These are phyloP conservation scores for Sycophaga agraensis DNA, from an alignment of 1,140 invertebrate genomes.

Conservation along the genomic window DNA sequence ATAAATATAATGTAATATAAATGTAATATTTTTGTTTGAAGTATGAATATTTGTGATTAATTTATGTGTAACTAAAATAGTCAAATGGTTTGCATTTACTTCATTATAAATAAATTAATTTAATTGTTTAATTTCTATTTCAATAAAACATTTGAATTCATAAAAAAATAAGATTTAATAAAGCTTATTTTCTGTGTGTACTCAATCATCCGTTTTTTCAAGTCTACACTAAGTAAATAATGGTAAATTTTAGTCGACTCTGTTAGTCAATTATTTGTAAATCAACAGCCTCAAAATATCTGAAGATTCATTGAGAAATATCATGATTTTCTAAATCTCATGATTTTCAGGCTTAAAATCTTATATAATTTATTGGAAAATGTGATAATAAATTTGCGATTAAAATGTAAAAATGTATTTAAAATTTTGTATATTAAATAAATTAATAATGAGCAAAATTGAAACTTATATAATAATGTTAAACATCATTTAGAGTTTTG, in stretches of 20 bases:
- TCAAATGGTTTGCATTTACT: conserved; percentile 12
- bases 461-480: too few relatives aligned
- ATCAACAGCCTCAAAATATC: neutral
- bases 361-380: neutral
- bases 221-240: neutral
- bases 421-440: too few relatives aligned
- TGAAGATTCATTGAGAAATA: neutral
- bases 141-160: neutral
- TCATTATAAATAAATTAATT: too few relatives aligned
- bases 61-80: neutral
- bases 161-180: conserved; percentile 2
- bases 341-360: neutral
- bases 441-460: too few relatives aligned
- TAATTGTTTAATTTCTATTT: neutral
- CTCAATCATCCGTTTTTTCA: neutral
- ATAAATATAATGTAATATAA: too few relatives aligned
- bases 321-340: conserved; percentile 1
- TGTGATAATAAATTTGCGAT: neutral
- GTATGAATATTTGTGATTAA: too few relatives aligned
- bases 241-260: too few relatives aligned
- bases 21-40: too few relatives aligned
- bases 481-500: too few relatives aligned
- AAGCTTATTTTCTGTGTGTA: conserved; percentile 8
- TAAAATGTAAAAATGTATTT: neutral
- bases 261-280: too few relatives aligned